Conservation (phyloP, 2,888 invertebrate species). For the Limenitis camilla region DNA sequence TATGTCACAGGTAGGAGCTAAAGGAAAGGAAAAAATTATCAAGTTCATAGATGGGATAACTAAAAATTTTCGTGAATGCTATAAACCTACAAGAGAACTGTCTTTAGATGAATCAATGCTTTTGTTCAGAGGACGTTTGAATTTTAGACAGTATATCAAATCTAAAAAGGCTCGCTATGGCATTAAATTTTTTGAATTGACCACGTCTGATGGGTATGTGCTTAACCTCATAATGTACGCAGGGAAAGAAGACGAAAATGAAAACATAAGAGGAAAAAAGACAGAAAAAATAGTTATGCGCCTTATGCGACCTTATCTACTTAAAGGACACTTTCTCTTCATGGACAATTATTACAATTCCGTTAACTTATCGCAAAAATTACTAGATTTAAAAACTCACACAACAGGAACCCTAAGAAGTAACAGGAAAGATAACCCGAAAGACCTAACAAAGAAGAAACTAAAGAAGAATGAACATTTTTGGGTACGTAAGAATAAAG, state of each 20-base stretch:
- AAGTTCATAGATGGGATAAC: slow-evolving; percentile 13
- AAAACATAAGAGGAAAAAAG: neutral
- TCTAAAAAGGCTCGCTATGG: slow-evolving; percentile 30
- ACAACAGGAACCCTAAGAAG: slow-evolving; percentile 25
- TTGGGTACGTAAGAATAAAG: slow-evolving; percentile 30
- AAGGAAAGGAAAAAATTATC: slow-evolving; percentile 11
- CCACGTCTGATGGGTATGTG: slow-evolving; percentile 31
- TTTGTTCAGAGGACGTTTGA: slow-evolving; percentile 25
- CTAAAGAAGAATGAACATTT: slow-evolving; percentile 32
- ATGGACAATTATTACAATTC: slow-evolving; percentile 31
- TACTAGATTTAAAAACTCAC: slow-evolving; percentile 25
- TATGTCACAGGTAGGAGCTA: slow-evolving; percentile 2
- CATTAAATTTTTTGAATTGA: slow-evolving; percentile 32
- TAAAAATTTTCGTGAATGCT: slow-evolving; percentile 14
- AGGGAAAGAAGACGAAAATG: slow-evolving; percentile 21
- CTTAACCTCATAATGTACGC: slow-evolving; percentile 29
- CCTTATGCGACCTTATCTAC: slow-evolving; percentile 29
- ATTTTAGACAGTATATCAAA: slow-evolving; percentile 29
- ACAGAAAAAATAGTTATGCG: slow-evolving; percentile 26
- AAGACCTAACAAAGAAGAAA: slow-evolving; percentile 22
- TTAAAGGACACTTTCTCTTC: slow-evolving; percentile 32
- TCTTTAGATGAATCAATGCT: slow-evolving; percentile 30
- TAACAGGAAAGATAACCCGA: slow-evolving; percentile 27
- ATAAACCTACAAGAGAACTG: slow-evolving; percentile 21
- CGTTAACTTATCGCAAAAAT: slow-evolving; percentile 23